These are phyloP conservation scores for Labroides dimidiatus DNA, from an alignment of 2,797 vertebrate species.

Conservation along the genomic window DNA sequence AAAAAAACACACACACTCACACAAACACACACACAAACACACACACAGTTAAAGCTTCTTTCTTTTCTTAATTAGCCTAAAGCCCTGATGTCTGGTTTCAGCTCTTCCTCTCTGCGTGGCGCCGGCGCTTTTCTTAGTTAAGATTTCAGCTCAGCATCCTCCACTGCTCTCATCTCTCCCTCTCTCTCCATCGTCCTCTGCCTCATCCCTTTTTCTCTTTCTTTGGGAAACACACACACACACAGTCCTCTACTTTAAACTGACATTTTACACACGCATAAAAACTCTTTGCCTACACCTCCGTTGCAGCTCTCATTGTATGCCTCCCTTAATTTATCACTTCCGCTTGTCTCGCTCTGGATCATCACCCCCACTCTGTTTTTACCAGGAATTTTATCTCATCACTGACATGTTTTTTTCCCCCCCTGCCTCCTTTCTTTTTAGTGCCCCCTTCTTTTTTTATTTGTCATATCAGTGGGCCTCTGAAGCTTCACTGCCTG, in stretches of 20 bases:
- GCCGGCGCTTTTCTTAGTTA: constrained; percentile 65
- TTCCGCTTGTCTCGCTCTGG: constrained; percentile 38
- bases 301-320: constrained; percentile 5
- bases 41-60: constrained; percentile 28
- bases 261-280: constrained; percentile 15
- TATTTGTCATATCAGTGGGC: constrained; percentile 45
- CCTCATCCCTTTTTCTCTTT: constrained; percentile 33
- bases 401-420: constrained; percentile 8
- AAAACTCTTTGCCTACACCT: constrained; percentile 31
- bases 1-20: too few species aligned
- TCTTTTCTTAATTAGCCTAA: constrained; percentile 71
- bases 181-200: constrained; percentile 28
- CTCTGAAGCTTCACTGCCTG: constrained; percentile 29
- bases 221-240: not conserved
- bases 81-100: constrained; percentile 64
- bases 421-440: constrained; percentile 3
- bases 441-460: constrained; percentile 25
- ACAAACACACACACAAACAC: not conserved
- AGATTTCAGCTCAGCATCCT: constrained; percentile 69
- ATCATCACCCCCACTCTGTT: constrained; percentile 55
- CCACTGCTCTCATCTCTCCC: constrained; percentile 52
- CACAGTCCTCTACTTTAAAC: constrained; percentile 7
- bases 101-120: constrained; percentile 57
- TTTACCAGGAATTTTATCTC: constrained; percentile 47
- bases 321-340: constrained; percentile 58